A percentile compares a stretch with the other conserved stretches of the same genome.
phyloP scores from a whole-genome alignment of 2,797 vertebrate species.

The Gymnoscopelus braueri region DNA sequence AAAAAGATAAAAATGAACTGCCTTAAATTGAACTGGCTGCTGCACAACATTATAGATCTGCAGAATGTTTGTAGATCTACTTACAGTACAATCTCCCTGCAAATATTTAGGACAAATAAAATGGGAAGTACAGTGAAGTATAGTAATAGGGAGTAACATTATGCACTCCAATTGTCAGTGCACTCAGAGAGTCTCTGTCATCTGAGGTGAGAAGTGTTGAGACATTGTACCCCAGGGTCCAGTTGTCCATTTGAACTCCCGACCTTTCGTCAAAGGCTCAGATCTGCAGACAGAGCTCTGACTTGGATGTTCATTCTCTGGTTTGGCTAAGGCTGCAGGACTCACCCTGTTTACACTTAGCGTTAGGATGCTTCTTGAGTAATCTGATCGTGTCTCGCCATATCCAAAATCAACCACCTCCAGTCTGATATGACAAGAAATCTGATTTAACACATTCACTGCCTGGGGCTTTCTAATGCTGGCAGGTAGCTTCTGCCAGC shows the following conservation, averaged over 20 bases:
- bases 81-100: conserved; percentile 65
- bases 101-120: conserved; percentile 59
- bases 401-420: too few relatives aligned
- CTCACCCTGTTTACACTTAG: too few relatives aligned
- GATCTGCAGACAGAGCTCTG: conserved; percentile 56
- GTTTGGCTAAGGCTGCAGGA: neutral
- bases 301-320: conserved; percentile 38
- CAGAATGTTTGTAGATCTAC: conserved; percentile 63
- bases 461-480: too few relatives aligned
- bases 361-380: too few relatives aligned
- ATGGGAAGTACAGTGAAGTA: too few relatives aligned
- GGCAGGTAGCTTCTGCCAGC: too few relatives aligned
- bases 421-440: too few relatives aligned
- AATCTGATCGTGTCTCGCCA: too few relatives aligned
- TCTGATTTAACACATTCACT: too few relatives aligned
- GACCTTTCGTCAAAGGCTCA: conserved; percentile 72
- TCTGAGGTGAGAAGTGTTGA: conserved; percentile 62
- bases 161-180: conserved; percentile 40
- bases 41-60: conserved; percentile 61
- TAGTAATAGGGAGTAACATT: neutral
- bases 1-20: conserved; percentile 66
- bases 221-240: conserved; percentile 56
- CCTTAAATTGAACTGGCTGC: conserved; percentile 69
- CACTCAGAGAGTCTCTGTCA: conserved; percentile 56
- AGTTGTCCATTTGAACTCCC: conserved; percentile 73